These are phyloP conservation scores for Zaprionus camerounensis DNA, from an alignment of 1,140 invertebrate species.

Conservation along the genomic window DNA sequence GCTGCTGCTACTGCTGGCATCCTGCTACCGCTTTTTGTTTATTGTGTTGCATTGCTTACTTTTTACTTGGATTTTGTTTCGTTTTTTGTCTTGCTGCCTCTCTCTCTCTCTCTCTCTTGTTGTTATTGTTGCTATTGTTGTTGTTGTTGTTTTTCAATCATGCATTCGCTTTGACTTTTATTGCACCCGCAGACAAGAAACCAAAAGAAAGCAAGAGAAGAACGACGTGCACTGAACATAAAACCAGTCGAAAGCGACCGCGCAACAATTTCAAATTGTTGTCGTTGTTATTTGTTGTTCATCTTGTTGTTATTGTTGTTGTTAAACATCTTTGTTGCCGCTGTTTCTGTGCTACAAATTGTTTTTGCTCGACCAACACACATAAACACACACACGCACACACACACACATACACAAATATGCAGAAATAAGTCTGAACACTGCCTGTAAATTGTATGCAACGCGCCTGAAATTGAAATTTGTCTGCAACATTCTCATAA, in stretches of 20 bases:
- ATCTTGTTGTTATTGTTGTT: conserved; percentile 51
- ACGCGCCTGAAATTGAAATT: conserved; percentile 52
- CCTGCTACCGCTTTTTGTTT: conserved; percentile 28
- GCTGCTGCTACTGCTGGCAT: conserved; percentile 4
- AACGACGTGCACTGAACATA: conserved; percentile 29
- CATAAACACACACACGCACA: too few relatives aligned
- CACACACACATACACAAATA: conserved; percentile 8
- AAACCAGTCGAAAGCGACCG: conserved; percentile 56
- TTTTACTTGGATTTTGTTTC: conserved; percentile 45
- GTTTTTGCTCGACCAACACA: conserved; percentile 44
- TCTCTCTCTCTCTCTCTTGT: conserved; percentile 27
- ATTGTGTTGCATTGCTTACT: conserved; percentile 42
- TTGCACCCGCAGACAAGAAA: conserved; percentile 47
- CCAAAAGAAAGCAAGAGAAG: conserved; percentile 27
- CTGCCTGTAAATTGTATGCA: conserved; percentile 73
- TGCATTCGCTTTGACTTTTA: conserved; percentile 76
- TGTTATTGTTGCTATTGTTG: conserved; percentile 31
- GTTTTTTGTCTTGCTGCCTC: conserved; percentile 30
- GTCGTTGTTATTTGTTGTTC: conserved; percentile 50
- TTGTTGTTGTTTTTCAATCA: conserved; percentile 65
- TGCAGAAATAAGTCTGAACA: conserved; percentile 40
- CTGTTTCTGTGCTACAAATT: conserved; percentile 62
- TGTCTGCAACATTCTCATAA: conserved; percentile 45
- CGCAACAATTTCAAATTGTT: conserved; percentile 62
- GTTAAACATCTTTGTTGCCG: conserved; percentile 63